A percentile compares a stretch with the other conserved stretches of the same genome.
These are phyloP conservation scores for Syngnathus acus DNA, from an alignment of 2,797 vertebrate genomes.

Conservation along the genomic window DNA sequence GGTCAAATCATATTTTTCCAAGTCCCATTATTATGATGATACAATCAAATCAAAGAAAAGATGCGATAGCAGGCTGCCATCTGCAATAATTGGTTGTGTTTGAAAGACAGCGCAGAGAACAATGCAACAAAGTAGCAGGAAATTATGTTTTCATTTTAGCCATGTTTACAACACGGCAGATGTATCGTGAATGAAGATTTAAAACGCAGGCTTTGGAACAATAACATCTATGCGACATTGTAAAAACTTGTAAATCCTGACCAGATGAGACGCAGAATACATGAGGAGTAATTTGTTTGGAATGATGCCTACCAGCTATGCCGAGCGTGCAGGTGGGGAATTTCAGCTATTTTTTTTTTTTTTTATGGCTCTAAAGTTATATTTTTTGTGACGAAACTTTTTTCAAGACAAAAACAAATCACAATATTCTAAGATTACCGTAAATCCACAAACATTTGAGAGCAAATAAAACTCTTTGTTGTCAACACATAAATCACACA, in stretches of 20 bases:
- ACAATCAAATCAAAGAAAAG: no score
- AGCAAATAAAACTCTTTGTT: background rate
- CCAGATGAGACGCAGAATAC: constrained; percentile 24
- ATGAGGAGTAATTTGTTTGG: constrained; percentile 46
- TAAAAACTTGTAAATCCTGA: background rate
- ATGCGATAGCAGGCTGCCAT: no score
- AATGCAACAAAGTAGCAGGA: background rate
- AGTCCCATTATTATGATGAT: no score
- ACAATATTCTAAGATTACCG: background rate
- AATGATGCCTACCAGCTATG: constrained; percentile 44
- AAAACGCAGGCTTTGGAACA: background rate
- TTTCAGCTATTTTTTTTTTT: background rate
- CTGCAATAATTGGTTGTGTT: background rate
- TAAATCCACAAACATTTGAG: background rate
- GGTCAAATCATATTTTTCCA: no score
- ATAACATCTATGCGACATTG: background rate
- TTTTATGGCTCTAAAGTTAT: background rate
- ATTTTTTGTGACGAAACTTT: background rate
- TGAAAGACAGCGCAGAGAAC: background rate
- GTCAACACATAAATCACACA: background rate
- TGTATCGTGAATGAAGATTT: background rate
- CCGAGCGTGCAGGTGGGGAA: constrained; percentile 6
- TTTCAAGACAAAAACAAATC: background rate
- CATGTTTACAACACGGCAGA: background rate
- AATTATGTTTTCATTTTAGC: background rate